phyloP scores from a whole-genome alignment of 1,140 invertebrate species.

The Drosophila arizonae region DNA sequence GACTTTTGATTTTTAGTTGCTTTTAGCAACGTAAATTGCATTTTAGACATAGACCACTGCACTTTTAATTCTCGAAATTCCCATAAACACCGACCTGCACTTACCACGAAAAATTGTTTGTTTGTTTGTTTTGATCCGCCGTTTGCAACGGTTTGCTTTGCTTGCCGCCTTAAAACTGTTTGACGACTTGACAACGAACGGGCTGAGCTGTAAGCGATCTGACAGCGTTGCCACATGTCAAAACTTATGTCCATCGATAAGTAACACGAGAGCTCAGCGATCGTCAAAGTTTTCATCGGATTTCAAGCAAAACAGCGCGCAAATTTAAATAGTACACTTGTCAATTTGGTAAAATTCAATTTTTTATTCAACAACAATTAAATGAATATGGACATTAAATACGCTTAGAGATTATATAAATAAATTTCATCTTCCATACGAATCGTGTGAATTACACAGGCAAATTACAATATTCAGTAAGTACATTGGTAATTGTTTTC shows the following conservation, averaged over 20 bases:
- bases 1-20: conserved; percentile 24
- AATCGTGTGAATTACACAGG: conserved; percentile 42
- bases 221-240: conserved; percentile 23
- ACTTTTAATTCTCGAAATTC: background rate
- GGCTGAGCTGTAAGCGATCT: background rate
- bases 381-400: conserved; percentile 80
- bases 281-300: conserved; percentile 7
- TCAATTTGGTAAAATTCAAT: conserved; percentile 65
- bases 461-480: conserved; percentile 69
- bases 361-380: conserved; percentile 79
- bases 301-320: conserved; percentile 10
- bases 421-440: conserved; percentile 46
- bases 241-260: conserved; percentile 17
- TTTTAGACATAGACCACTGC: conserved; percentile 32
- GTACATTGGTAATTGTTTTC: conserved; percentile 78
- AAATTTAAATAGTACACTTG: background rate
- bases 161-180: conserved; percentile 41
- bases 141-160: conserved; percentile 21
- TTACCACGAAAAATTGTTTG: conserved; percentile 17
- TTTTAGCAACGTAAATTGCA: conserved; percentile 19
- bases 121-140: background rate
- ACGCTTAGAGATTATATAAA: conserved; percentile 77
- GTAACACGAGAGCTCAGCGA: background rate
- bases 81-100: background rate
- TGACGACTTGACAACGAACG: conserved; percentile 8